Evolutionary conservation across 2,113 vertebrate genomes (phyloP).

Genomic region (Notarius lentiginosus): DNA sequence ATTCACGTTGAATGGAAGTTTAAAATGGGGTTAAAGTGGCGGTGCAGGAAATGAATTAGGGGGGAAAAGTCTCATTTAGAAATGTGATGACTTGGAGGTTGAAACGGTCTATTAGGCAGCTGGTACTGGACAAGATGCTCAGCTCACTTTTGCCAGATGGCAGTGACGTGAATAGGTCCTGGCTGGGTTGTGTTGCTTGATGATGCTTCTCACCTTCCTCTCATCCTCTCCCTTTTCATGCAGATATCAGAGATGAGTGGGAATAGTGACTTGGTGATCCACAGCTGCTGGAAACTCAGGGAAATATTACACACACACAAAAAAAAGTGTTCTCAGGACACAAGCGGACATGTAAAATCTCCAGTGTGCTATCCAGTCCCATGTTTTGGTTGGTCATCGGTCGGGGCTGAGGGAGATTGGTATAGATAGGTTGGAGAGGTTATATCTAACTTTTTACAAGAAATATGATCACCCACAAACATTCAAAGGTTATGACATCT

Average conservation of each 20-base stretch:
- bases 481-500: too few species aligned
- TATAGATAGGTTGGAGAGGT: too few species aligned
- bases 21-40: background rate
- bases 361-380: background rate
- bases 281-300: background rate
- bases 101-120: conserved; percentile 10
- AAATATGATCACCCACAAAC: too few species aligned
- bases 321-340: background rate
- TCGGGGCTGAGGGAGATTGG: too few species aligned
- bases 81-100: conserved; percentile 20
- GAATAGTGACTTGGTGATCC: background rate
- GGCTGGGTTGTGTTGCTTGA: conserved; percentile 3
- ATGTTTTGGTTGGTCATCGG: background rate
- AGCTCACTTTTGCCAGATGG: conserved; percentile 12
- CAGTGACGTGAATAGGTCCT: conserved; percentile 18
- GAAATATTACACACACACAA: background rate
- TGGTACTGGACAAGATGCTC: background rate
- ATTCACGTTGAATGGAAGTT: background rate
- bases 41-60: background rate
- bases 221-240: background rate
- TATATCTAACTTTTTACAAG: too few species aligned
- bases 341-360: background rate
- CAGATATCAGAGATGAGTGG: background rate
- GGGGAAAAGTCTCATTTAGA: background rate
- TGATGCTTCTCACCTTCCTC: background rate